Evolutionary conservation across 2,888 invertebrate species (phyloP), one percentile per base, ranked within the genome.

Genomic region (Diarsia dahlii): DNA sequence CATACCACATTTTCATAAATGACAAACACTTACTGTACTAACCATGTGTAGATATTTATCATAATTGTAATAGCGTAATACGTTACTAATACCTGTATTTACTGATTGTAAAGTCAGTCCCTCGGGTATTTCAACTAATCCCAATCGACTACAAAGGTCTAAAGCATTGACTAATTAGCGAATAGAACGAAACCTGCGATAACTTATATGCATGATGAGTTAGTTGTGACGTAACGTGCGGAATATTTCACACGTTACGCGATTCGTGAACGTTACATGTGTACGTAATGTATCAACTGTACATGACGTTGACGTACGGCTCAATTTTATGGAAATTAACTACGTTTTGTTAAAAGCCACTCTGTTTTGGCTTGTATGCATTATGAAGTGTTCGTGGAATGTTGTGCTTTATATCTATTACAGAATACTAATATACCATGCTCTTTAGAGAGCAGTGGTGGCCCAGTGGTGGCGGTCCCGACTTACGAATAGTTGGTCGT

Each of bases 221-320:
- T 74, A 1, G 66, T 71, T 78, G 48, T 82, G 71, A 72, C 71
- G 79, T 81, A 76, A 82, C 83, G 76, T 77, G 73, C 65, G 69
- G 64, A 83, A 80, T 84, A 84, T 86, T 88, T 87, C 75, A 81
- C 71, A 74, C 63, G 72, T 84, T 78, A 78, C 78, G 65, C 69
- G 66, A 76, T 34, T 68, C 58, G 60, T 56, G 67, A 64, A 80
- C 74, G 77, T 75, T 82, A 82, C 78, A 70, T 66, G 71, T 60
- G 75, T 74, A 73, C 71, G 67, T 76, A 65, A 78, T 78, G 45
- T 74, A 77, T 69, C 45, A 72, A 80, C 72, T 63, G 67, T 80
- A 73, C 69, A 69, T 70, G 82, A 68, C 74, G 56, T 71, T 72
- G 71, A 74, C 64, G 54, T 68, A 83, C 67, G 60, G 71, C 66